Percentiles rank a stretch among this genome's conserved stretches.
Conservation (phyloP, 2,888 invertebrate genomes). For the Stenodera caucasica region DNA sequence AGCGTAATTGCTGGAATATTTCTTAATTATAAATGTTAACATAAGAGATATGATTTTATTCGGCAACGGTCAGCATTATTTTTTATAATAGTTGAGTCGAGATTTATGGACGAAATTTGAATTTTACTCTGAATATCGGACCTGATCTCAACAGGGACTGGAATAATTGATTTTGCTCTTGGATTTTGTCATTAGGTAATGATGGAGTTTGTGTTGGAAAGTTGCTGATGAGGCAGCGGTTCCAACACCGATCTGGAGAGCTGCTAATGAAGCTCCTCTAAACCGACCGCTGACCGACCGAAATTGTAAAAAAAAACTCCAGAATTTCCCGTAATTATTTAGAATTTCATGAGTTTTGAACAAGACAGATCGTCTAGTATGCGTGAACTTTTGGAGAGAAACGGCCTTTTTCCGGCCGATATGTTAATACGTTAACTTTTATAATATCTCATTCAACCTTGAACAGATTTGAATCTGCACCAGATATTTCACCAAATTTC, state of each 20-base stretch:
- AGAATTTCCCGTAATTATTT: too few relatives aligned
- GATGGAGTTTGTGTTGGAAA: not conserved
- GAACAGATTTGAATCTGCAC: not conserved
- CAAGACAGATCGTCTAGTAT: too few relatives aligned
- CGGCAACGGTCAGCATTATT: not conserved
- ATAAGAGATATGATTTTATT: not conserved
- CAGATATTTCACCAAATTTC: not conserved
- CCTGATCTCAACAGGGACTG: not conserved
- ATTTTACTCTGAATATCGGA: not conserved
- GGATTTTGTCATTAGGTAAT: not conserved
- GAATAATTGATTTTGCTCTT: slow-evolving; percentile 1
- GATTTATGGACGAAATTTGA: not conserved
- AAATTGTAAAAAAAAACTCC: too few relatives aligned
- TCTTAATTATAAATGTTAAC: slow-evolving; percentile 1
- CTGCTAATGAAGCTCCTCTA: not conserved
- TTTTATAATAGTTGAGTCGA: too few relatives aligned
- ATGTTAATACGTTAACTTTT: slow-evolving; percentile 7
- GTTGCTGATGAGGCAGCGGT: slow-evolving; percentile 5
- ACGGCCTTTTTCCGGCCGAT: not conserved
- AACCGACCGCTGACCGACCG: not conserved
- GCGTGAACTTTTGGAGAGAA: too few relatives aligned
- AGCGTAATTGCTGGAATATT: not conserved
- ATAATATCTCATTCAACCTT: not conserved
- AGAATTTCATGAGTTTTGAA: too few relatives aligned
- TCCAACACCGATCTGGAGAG: not conserved